Evolutionary conservation across 2,797 vertebrate species (phyloP).

Genomic region (Amazona ochrocephala): DNA sequence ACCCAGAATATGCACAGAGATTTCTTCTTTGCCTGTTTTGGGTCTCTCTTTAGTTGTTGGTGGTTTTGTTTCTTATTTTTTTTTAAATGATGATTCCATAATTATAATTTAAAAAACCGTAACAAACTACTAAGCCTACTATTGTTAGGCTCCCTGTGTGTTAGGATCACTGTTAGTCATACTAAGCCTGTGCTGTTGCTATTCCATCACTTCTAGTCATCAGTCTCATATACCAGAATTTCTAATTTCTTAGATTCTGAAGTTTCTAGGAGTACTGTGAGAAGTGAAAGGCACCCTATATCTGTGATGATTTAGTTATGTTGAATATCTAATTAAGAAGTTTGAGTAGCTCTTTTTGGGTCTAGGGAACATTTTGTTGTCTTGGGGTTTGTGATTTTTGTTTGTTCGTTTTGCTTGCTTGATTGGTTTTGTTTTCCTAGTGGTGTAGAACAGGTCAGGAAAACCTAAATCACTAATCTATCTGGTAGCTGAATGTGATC

Average conservation of each 20-base stretch:
- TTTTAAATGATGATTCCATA: not conserved
- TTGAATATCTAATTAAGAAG: not conserved
- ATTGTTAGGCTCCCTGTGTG: not conserved
- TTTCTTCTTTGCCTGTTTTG: not conserved
- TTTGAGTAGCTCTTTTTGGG: not conserved
- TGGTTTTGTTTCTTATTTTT: not conserved
- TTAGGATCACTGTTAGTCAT: not conserved
- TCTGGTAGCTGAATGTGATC: not conserved
- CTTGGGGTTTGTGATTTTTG: not conserved
- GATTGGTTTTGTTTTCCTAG: not conserved
- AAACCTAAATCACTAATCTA: not conserved
- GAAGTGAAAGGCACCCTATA: not conserved
- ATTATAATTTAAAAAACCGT: not conserved
- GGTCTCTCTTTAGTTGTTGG: not conserved
- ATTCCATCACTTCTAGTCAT: not conserved
- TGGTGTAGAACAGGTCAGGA: not conserved
- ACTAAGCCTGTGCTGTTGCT: not conserved
- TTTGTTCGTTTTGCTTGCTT: not conserved
- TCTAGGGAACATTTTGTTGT: not conserved
- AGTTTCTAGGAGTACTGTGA: not conserved
- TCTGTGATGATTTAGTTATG: not conserved
- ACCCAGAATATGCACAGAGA: not conserved
- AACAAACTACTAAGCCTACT: not conserved
- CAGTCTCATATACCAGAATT: not conserved
- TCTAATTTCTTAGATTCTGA: not conserved